Conservation (phyloP, 1,140 invertebrate species). For the Drosophila ficusphila region DNA sequence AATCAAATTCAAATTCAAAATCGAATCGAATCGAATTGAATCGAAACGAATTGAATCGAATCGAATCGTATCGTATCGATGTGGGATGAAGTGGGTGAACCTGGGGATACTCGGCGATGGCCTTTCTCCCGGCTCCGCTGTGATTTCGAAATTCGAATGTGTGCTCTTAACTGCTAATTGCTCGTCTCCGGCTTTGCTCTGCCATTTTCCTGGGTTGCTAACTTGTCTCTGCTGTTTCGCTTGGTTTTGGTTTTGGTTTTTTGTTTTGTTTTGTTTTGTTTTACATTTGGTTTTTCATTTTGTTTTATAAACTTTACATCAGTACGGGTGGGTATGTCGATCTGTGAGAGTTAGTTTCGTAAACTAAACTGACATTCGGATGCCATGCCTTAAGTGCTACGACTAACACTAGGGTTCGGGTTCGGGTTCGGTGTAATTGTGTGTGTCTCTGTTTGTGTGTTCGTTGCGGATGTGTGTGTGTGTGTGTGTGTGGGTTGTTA, state of each 20-base stretch:
- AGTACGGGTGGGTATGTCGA: conserved; percentile 61
- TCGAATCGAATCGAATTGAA: no score
- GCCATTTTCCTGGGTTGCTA: conserved; percentile 47
- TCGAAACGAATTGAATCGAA: no score
- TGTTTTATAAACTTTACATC: conserved; percentile 61
- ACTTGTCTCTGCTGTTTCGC: conserved; percentile 34
- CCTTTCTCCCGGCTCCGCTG: not conserved
- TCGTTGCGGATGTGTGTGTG: not conserved
- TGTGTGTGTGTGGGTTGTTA: conserved; percentile 4
- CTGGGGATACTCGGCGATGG: not conserved
- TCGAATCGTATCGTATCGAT: conserved; percentile 18
- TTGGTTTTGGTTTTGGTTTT: no score
- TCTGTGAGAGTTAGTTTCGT: conserved; percentile 38
- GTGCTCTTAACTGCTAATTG: conserved; percentile 31
- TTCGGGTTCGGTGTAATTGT: not conserved
- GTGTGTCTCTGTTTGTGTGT: not conserved
- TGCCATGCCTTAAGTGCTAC: conserved; percentile 31
- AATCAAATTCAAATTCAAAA: conserved; percentile 42
- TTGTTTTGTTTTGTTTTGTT: no score
- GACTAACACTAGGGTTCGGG: not conserved
- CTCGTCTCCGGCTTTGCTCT: conserved; percentile 4
- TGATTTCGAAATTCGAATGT: not conserved
- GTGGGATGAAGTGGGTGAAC: conserved; percentile 4
- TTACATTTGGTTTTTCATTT: no score
- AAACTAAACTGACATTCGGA: conserved; percentile 34